Percentiles rank a stretch among this genome's conserved stretches.
These are phyloP conservation scores for Silurus meridionalis DNA, from an alignment of 2,113 vertebrate genomes.

Conservation along the genomic window DNA sequence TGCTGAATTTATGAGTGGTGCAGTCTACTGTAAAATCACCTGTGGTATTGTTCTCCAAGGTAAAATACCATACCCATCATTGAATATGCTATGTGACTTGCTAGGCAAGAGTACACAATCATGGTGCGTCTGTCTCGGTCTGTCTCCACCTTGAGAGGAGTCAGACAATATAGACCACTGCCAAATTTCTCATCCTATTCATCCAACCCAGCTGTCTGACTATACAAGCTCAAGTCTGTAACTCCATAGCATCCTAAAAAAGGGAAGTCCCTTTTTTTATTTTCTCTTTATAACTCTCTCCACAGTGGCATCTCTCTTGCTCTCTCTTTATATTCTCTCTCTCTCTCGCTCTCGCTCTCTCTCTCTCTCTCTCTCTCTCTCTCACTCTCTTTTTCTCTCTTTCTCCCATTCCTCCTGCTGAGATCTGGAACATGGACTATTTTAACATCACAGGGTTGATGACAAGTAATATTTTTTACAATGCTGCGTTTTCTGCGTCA, in stretches of 20 bases:
- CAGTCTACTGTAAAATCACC: conserved; percentile 23
- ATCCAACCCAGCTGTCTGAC: conserved; percentile 30
- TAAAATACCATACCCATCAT: conserved; percentile 16
- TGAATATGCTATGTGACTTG: conserved; percentile 26
- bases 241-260: conserved; percentile 2
- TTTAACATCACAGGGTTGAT: not conserved
- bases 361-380: too few species aligned
- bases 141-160: not conserved
- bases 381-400: not conserved
- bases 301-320: not conserved
- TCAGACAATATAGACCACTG: not conserved
- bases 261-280: not conserved
- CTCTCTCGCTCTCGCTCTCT: not conserved
- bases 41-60: not conserved
- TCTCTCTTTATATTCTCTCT: not conserved
- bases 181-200: not conserved
- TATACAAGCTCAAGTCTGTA: conserved; percentile 7
- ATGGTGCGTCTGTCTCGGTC: not conserved
- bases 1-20: conserved; percentile 18
- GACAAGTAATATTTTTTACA: not conserved
- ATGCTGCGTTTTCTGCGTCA: too few species aligned
- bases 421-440: not conserved
- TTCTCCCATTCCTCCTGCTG: conserved; percentile 4
- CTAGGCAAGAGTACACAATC: conserved; percentile 49
- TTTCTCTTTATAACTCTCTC: not conserved